These are phyloP conservation scores for Diachasmimorpha longicaudata DNA, from an alignment of 1,140 invertebrate species.

Conservation along the genomic window DNA sequence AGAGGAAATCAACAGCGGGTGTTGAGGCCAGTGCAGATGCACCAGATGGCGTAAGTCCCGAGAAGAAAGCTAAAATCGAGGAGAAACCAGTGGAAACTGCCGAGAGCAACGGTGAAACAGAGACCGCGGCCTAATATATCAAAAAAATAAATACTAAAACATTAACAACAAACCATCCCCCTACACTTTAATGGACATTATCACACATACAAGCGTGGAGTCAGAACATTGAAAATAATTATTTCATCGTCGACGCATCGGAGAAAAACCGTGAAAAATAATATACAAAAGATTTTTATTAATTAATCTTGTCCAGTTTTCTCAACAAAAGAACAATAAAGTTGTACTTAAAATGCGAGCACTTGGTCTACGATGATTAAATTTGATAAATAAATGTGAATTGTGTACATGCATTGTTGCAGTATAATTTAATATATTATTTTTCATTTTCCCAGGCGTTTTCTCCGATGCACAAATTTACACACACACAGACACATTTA, in stretches of 20 bases:
- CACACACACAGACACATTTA: constrained; percentile 11
- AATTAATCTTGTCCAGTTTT: background rate
- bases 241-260: constrained; percentile 30
- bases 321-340: background rate
- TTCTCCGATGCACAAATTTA: constrained; percentile 19
- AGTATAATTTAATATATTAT: background rate
- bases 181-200: constrained; percentile 6
- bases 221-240: constrained; percentile 36
- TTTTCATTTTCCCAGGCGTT: background rate
- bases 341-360: background rate
- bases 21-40: constrained; percentile 63
- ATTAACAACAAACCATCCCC: background rate
- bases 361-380: background rate
- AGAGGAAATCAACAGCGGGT: constrained; percentile 73
- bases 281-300: background rate
- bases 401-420: background rate
- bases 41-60: constrained; percentile 68
- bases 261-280: background rate
- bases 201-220: constrained; percentile 23
- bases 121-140: constrained; percentile 69
- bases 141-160: constrained; percentile 4
- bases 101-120: constrained; percentile 67
- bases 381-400: constrained; percentile 1
- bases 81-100: constrained; percentile 62
- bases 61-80: constrained; percentile 76